These are phyloP conservation scores for Silurus meridionalis DNA, from an alignment of 2,113 vertebrate genomes.

Conservation along the genomic window DNA sequence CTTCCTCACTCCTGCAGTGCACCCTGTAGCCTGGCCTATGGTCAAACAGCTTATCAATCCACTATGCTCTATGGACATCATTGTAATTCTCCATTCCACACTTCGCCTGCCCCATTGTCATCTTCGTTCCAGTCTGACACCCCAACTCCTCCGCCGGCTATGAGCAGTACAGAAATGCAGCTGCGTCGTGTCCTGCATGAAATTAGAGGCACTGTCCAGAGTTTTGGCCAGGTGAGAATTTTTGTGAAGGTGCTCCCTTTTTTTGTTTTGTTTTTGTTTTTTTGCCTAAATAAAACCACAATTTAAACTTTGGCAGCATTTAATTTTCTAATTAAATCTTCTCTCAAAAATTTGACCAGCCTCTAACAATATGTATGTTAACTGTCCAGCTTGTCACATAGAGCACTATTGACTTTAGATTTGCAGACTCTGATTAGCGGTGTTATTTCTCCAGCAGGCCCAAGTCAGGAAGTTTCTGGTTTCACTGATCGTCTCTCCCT, in stretches of 20 bases:
- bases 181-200: slow-evolving; percentile 90
- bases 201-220: slow-evolving; percentile 87
- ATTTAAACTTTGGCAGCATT: neutral
- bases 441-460: neutral
- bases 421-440: neutral
- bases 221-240: slow-evolving; percentile 82
- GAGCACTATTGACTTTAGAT: slow-evolving; percentile 4
- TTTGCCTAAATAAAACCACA: neutral
- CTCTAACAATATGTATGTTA: neutral
- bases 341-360: neutral
- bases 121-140: neutral
- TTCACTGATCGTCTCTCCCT: slow-evolving; percentile 38
- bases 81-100: slow-evolving; percentile 13
- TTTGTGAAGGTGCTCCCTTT: neutral
- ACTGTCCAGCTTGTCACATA: neutral
- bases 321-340: neutral
- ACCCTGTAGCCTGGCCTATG: slow-evolving; percentile 35
- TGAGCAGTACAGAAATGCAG: slow-evolving; percentile 89
- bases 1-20: slow-evolving; percentile 19
- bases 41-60: slow-evolving; percentile 8
- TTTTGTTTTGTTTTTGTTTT: neutral
- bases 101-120: neutral
- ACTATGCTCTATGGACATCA: slow-evolving; percentile 18
- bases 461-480: slow-evolving; percentile 26
- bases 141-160: neutral